Evolutionary conservation across 2,113 vertebrate species (phyloP).

Genomic region (Xiphophorus maculatus): DNA sequence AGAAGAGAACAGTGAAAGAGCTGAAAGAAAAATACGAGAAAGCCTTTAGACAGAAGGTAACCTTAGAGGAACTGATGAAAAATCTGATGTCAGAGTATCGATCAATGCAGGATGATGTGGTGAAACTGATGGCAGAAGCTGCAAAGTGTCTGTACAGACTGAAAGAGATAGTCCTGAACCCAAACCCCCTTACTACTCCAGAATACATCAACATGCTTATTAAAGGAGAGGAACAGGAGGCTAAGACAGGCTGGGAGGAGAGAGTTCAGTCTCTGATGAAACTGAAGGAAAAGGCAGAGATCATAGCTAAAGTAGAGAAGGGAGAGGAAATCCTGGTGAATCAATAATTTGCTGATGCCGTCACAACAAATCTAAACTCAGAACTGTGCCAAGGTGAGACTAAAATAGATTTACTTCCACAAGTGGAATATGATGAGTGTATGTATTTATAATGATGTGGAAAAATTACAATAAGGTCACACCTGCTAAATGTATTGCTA

Average conservation of each 20-base stretch:
- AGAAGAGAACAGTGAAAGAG: fast-evolving
- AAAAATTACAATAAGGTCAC: too few relatives aligned
- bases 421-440: too few relatives aligned
- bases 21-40: not conserved
- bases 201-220: conserved; percentile 58
- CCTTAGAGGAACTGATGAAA: fast-evolving
- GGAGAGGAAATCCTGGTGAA: not conserved
- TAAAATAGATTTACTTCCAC: too few relatives aligned
- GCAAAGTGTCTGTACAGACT: conserved; percentile 22
- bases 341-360: not conserved
- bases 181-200: conserved; percentile 46
- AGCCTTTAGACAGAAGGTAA: not conserved
- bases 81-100: conserved; percentile 11
- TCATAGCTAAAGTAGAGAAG: not conserved
- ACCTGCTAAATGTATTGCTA: too few relatives aligned
- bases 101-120: fast-evolving
- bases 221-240: conserved; percentile 28
- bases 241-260: not conserved
- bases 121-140: not conserved
- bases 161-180: conserved; percentile 49
- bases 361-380: not conserved
- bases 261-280: conserved; percentile 12
- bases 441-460: too few relatives aligned
- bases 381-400: too few relatives aligned
- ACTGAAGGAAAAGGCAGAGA: conserved; percentile 21